Evolutionary conservation across 2,888 invertebrate species (phyloP), one percentile per base, ranked within the genome.

Genomic region (Thelaira solivaga): DNA sequence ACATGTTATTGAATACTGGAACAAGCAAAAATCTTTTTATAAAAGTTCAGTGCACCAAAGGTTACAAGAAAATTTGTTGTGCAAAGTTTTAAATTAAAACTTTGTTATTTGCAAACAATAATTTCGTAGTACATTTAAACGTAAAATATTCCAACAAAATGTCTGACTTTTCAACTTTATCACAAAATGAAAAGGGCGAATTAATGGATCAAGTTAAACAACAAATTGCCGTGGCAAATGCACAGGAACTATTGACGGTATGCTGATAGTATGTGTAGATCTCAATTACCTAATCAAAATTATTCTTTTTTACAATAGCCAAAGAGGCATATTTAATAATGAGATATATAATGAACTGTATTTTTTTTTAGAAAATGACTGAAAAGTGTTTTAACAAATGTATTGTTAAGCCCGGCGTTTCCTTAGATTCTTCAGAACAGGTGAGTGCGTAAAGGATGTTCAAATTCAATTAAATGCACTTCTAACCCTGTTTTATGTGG

Each of bases 311-410:
- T n/a, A n/a, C n/a, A n/a, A n/a, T n/a, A n/a, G n/a, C n/a, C n/a
- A n/a, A n/a, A n/a, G n/a, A n/a, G n/a, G n/a, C n/a, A n/a, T n/a
- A n/a, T n/a, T n/a, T n/a, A n/a, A n/a, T n/a, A n/a, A n/a, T n/a
- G n/a, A n/a, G n/a, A n/a, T n/a, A n/a, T n/a, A n/a, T n/a, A 36
- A 36, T 13, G n/a, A 36, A 36, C 3, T 0, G 4, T 45, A 4
- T 11, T 49, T 6, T 45, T 39, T 80, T 84, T 7, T 89, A 96
- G 93, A 97, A 97, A 94, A 97, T 98, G 94, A 96, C 97, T 49
- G 96, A 97, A 86, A 98, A 98, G 90, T 98, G 98, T 90, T 98
- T 98, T 89, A 95, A 94, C 88, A 97, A 97, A 87, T 98, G 98
- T 89, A 93, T 98, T 83, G 90, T 90, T 62, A 97, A 96, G 88